Evolutionary conservation across 2,888 invertebrate species (phyloP), one percentile per base, ranked within the genome.

Genomic region (Ceraclea dissimilis): DNA sequence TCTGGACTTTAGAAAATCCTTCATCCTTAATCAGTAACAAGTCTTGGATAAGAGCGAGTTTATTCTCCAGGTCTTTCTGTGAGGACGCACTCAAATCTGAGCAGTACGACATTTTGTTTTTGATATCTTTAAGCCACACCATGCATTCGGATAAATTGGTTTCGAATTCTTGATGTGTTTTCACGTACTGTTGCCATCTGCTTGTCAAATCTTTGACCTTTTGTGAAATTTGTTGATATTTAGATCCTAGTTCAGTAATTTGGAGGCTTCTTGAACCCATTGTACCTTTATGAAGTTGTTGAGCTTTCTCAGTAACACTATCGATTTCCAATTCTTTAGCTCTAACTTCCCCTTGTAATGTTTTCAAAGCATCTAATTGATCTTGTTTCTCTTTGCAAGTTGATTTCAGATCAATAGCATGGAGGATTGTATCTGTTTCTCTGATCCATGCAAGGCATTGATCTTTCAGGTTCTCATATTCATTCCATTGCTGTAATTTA

Each of bases 311-410:
- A 19, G 92, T 93, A 0, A 96, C 88, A 52, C 89, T 86, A 66
- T 96, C 95, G 56, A 95, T 91, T 75, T 95, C 95, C 11, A 93
- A 73, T 71, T 93, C 93, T 67, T 93, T 93, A 2, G 93, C 92
- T 47, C 90, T 81, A 1, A 93, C 86, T 74, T 93, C 91, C 49
- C 93, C 93, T 74, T 93, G 93, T 22, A 93, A 70, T 21, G 79
- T 76, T 70, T 90, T 83, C 61, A 95, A 79, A 52, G 82, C 79
- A 63, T 93, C 91, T 49, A 93, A 78, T 65, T 94, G 93, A 22
- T 84, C 81, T 68, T 88, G 87, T 73, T 96, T 96, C 66, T 93
- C 90, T 2, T 81, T 74, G 44, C 93, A 76, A 8, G 86, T 88
- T 0, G 90, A 80, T 68, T 93, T 93, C 31, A 93, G 76, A 65